These are phyloP conservation scores for Lipotes vexillifer DNA, from an alignment of 2,113 vertebrate genomes.

Conservation along the genomic window DNA sequence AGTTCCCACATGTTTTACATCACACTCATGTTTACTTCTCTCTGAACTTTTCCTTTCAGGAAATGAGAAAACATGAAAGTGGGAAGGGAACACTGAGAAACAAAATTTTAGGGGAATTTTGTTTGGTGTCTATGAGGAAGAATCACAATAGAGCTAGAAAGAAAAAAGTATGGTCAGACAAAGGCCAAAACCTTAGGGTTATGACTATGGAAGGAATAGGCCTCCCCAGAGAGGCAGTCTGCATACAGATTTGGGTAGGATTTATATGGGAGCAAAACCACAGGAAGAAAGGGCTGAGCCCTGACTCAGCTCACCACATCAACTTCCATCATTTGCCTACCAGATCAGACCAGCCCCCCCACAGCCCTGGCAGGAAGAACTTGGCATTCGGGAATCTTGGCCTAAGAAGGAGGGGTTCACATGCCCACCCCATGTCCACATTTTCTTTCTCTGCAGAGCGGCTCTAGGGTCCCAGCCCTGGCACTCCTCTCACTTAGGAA, in stretches of 20 bases:
- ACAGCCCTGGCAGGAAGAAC: background rate
- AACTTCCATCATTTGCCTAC: slow-evolving; percentile 8
- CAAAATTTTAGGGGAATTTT: background rate
- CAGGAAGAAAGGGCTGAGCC: background rate
- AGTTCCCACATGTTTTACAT: background rate
- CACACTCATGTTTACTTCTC: background rate
- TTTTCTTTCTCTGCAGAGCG: background rate
- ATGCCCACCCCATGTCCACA: background rate
- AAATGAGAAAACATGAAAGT: background rate
- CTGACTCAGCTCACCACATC: background rate
- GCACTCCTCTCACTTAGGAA: background rate
- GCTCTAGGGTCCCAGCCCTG: background rate
- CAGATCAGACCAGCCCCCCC: background rate
- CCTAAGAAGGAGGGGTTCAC: background rate
- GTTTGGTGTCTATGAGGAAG: background rate
- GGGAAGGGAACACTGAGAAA: background rate
- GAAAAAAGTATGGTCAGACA: background rate
- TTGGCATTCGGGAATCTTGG: background rate
- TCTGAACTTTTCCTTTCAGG: background rate
- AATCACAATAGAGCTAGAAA: background rate
- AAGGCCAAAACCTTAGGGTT: background rate
- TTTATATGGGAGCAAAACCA: background rate
- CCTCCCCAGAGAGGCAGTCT: background rate
- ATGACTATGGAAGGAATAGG: background rate
- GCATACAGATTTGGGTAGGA: slow-evolving; percentile 6